Evolutionary conservation across 2,888 invertebrate genomes (phyloP).

Genomic region (Zaprionus lineosus): DNA sequence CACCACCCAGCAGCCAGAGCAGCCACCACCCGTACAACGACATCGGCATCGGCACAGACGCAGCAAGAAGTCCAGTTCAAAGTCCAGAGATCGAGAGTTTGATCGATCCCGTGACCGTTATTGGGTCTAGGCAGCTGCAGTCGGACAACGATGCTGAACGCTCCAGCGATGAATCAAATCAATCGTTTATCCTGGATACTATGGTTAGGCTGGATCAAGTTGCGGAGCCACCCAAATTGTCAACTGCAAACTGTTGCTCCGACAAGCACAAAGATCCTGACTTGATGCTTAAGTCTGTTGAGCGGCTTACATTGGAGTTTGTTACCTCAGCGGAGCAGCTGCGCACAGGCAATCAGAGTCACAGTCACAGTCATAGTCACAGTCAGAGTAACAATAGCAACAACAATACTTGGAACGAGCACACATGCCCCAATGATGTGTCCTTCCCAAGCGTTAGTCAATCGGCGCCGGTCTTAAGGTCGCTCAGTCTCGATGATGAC

Average conservation of each 20-base stretch:
- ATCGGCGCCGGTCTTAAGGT: slow-evolving; percentile 88
- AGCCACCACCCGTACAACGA: slow-evolving; percentile 80
- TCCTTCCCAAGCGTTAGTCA: slow-evolving; percentile 92
- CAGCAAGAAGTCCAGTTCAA: slow-evolving; percentile 70
- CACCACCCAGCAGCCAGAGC: slow-evolving; percentile 81
- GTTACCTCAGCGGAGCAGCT: slow-evolving; percentile 87
- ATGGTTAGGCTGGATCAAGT: slow-evolving; percentile 59
- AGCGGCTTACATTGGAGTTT: slow-evolving; percentile 86
- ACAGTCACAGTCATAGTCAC: slow-evolving; percentile 27
- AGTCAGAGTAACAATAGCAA: slow-evolving; percentile 26
- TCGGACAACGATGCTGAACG: slow-evolving; percentile 48
- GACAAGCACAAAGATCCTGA: slow-evolving; percentile 86
- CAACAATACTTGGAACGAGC: slow-evolving; percentile 91
- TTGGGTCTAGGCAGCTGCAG: slow-evolving; percentile 80
- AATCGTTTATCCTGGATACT: slow-evolving; percentile 79
- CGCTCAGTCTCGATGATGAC: slow-evolving; percentile 86
- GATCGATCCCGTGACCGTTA: slow-evolving; percentile 70
- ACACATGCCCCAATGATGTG: slow-evolving; percentile 89
- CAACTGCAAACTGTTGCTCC: slow-evolving; percentile 7
- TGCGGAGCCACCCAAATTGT: not conserved
- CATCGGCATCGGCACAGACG: slow-evolving; percentile 78
- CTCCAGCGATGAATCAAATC: slow-evolving; percentile 78
- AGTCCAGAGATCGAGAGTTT: slow-evolving; percentile 76
- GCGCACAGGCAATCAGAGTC: slow-evolving; percentile 76
- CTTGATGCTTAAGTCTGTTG: slow-evolving; percentile 87